phyloP scores from a whole-genome alignment of 2,113 vertebrate species.

The Lagopus muta region DNA sequence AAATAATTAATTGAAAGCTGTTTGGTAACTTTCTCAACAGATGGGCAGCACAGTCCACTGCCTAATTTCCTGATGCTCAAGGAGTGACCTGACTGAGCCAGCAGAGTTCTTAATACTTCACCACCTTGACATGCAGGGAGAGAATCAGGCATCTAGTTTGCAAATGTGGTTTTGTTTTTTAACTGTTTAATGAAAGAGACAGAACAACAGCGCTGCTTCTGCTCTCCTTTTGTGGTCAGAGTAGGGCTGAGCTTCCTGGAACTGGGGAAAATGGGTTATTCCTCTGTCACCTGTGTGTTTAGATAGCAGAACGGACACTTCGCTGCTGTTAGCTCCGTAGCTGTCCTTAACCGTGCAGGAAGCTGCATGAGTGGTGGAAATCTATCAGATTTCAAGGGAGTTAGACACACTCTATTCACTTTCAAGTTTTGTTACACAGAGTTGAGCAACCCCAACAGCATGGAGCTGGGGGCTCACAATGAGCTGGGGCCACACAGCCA shows the following conservation, averaged over 20 bases:
- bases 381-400: neutral
- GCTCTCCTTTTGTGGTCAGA: neutral
- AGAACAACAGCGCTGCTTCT: neutral
- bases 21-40: constrained; percentile 23
- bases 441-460: neutral
- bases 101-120: constrained; percentile 27
- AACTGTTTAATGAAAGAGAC: neutral
- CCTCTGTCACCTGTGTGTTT: fast-evolving
- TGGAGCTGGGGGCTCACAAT: no score
- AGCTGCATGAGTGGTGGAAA: neutral
- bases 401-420: neutral
- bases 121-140: neutral
- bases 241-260: neutral
- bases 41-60: constrained; percentile 35
- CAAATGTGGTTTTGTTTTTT: neutral
- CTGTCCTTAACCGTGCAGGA: fast-evolving
- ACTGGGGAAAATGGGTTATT: neutral
- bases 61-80: constrained; percentile 32
- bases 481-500: no score
- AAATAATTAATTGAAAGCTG: constrained; percentile 44
- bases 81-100: constrained; percentile 23
- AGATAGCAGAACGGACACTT: neutral
- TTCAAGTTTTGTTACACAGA: neutral
- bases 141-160: neutral
- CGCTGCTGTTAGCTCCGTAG: neutral